Percentiles rank a stretch among this genome's conserved stretches.
These are phyloP conservation scores for Microcaecilia unicolor DNA, from an alignment of 2,797 vertebrate species.

Conservation along the genomic window DNA sequence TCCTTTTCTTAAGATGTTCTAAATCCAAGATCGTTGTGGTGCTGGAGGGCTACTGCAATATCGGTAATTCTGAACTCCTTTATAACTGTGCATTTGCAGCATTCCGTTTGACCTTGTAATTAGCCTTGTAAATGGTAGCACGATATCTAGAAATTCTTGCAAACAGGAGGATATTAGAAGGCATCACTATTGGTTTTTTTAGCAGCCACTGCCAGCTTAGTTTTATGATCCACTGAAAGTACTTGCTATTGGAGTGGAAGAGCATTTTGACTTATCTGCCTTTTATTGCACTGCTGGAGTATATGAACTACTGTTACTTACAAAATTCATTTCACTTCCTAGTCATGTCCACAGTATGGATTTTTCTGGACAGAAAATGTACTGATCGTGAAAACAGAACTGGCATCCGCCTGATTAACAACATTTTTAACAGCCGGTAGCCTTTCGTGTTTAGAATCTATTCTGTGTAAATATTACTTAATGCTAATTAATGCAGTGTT, in stretches of 20 bases:
- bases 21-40: too few species aligned
- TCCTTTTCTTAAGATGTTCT: too few species aligned
- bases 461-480: not conserved
- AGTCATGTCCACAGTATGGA: not conserved
- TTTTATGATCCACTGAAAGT: not conserved
- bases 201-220: not conserved
- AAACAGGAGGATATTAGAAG: slow-evolving; percentile 2
- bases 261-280: not conserved
- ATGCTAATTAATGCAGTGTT: not conserved
- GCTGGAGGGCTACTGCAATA: too few species aligned
- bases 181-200: not conserved
- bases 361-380: not conserved
- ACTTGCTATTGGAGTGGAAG: not conserved
- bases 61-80: too few species aligned
- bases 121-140: too few species aligned
- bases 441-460: too few species aligned
- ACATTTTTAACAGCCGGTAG: too few species aligned
- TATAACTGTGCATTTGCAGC: too few species aligned
- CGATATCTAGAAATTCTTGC: too few species aligned
- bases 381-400: not conserved
- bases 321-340: not conserved
- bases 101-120: too few species aligned
- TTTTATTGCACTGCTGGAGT: not conserved
- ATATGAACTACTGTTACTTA: not conserved
- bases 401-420: too few species aligned